These are phyloP conservation scores for Myopa testacea DNA, from an alignment of 2,888 invertebrate genomes.

Conservation along the genomic window DNA sequence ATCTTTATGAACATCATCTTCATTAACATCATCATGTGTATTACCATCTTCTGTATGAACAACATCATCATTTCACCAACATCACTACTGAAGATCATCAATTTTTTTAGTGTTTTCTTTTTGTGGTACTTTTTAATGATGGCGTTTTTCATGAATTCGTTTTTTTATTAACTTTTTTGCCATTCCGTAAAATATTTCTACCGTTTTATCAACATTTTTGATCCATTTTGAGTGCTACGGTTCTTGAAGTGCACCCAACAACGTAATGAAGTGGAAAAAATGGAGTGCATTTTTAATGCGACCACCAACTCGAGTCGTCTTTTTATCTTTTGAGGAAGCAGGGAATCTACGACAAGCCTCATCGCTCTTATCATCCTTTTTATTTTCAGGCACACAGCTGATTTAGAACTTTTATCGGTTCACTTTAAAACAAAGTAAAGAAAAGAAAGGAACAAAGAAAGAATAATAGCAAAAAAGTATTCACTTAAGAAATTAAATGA, in stretches of 20 bases:
- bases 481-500: background rate
- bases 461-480: background rate
- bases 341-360: constrained; percentile 1
- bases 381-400: background rate
- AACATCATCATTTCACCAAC: no score
- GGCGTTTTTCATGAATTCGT: no score
- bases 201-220: background rate
- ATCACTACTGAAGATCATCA: no score
- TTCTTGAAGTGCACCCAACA: background rate
- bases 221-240: background rate
- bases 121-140: no score
- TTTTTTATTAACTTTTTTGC: background rate
- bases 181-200: background rate
- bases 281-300: background rate
- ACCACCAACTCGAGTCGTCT: background rate
- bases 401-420: no score
- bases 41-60: no score
- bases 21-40: no score
- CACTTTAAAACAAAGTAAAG: no score
- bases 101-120: no score
- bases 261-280: constrained; percentile 23
- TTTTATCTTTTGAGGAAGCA: constrained; percentile 28
- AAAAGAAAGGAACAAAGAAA: background rate
- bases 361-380: background rate
- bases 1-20: background rate